These are phyloP conservation scores for Pungitius pungitius DNA, from an alignment of 2,113 vertebrate genomes.

Conservation along the genomic window DNA sequence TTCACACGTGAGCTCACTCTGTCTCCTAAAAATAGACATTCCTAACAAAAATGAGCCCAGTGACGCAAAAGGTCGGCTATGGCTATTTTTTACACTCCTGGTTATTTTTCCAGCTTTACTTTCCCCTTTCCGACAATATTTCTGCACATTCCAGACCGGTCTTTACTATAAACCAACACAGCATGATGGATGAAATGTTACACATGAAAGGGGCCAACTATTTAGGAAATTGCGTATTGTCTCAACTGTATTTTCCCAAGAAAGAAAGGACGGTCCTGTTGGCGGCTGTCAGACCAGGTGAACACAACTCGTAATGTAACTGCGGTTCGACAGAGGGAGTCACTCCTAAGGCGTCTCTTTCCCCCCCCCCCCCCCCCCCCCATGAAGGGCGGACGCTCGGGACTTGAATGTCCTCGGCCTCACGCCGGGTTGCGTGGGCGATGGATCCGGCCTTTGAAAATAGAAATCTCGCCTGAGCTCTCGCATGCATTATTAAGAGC, in stretches of 20 bases:
- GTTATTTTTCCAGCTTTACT: constrained; percentile 68
- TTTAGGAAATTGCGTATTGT: constrained; percentile 37
- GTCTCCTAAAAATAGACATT: constrained; percentile 72
- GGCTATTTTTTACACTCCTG: constrained; percentile 72
- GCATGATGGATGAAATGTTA: constrained; percentile 57
- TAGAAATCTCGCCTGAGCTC: constrained; percentile 44
- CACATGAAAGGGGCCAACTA: constrained; percentile 26
- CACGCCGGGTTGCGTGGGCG: constrained; percentile 25
- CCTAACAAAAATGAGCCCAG: constrained; percentile 42
- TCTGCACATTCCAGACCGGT: constrained; percentile 69
- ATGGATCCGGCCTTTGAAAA: constrained; percentile 30
- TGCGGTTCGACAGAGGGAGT: too few relatives aligned
- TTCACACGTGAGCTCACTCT: constrained; percentile 77
- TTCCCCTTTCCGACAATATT: constrained; percentile 67
- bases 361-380: too few relatives aligned
- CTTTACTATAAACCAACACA: constrained; percentile 69
- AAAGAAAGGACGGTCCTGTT: neutral
- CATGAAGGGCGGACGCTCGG: too few relatives aligned
- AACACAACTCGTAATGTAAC: neutral
- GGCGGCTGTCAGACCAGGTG: constrained; percentile 19
- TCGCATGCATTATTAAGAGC: constrained; percentile 63
- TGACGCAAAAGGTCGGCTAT: constrained; percentile 70
- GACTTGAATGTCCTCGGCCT: too few relatives aligned
- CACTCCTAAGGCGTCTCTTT: too few relatives aligned
- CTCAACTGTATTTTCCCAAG: constrained; percentile 44